Base-by-base conservation (phyloP, 2,888 invertebrate genomes). In the Amiota communis region DNA sequence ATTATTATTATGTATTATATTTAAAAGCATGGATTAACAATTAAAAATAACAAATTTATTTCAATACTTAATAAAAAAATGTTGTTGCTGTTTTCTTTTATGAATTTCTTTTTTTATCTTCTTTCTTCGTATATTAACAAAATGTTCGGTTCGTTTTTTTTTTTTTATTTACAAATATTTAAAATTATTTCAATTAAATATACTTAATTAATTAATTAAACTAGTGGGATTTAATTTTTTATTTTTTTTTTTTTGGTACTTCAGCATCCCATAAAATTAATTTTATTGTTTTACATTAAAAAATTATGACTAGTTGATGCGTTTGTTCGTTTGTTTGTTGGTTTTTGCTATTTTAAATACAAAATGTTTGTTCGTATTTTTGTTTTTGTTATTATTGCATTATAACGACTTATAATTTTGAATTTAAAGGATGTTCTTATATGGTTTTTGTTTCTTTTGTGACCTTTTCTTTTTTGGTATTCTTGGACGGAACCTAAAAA, bases 401-500 rank as follows among this genome's bases (percentile, higher is more conserved):
- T 36, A 6, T 2, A 36, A 36, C 36, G 36, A 6, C 8, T 2
- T 36, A 6, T 4, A 36, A 36, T 6, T 36, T 36, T 36, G 36
- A 6, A 6, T 2, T 36, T 2, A 36, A 36, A 6, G 36, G 36
- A 36, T 36, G n/a, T 36, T 36, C 2, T 36, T 0, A 36, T 36
- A 36, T 36, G 36, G 0, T 36, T 36, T 36, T 2, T 36, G 2
- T 2, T 36, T 36, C 36, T 36, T 15, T 59, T 59, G 59, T 12
- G 17, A 59, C 59, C 36, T 36, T 17, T 59, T 8, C 20, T 59
- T 51, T 36, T 17, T 49, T 65, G 46, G 46, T 48, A 68, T 72
- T 70, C 73, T 75, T 81, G 83, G 83, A 82, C 82, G 83, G 83
- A 78, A 82, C 82, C 77, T 73, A 81, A 81, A n/a, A 81, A 65